Percentiles rank a stretch among this genome's conserved stretches.
These are phyloP conservation scores for Bergia sp. DNA, from an alignment of 92 coral and sea anemone genomes.

Conservation along the genomic window DNA sequence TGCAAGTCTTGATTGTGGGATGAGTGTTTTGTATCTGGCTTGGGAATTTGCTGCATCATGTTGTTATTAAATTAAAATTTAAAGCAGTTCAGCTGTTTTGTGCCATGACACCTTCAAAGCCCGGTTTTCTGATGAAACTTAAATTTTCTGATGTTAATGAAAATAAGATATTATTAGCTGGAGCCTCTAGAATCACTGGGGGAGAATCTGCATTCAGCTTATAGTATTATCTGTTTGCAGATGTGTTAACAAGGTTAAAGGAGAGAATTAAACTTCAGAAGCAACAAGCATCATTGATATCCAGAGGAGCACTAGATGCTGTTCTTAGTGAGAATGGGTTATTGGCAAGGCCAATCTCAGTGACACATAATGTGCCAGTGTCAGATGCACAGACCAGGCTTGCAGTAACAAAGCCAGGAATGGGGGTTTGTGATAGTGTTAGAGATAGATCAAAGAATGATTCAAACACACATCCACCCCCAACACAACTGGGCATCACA, in stretches of 20 bases:
- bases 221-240: conserved; percentile 31
- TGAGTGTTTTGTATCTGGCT: no score
- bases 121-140: no score
- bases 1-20: no score
- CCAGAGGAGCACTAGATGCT: not conserved
- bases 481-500: conserved; percentile 12
- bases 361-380: no score
- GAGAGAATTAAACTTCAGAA: conserved; percentile 81
- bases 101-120: no score
- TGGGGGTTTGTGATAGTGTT: not conserved
- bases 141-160: no score
- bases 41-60: no score
- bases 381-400: not conserved
- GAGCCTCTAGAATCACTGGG: no score
- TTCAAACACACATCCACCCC: conserved; percentile 32
- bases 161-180: no score
- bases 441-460: not conserved
- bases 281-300: conserved; percentile 56
- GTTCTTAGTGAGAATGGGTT: not conserved
- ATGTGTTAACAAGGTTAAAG: conserved; percentile 78
- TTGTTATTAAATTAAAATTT: no score
- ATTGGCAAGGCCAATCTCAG: not conserved
- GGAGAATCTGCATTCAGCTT: not conserved
- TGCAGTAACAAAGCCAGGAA: not conserved
- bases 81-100: no score